Percentiles rank a stretch among this genome's conserved stretches.
These are phyloP conservation scores for Tricholauxania praeusta DNA, from an alignment of 2,888 invertebrate genomes.

Conservation along the genomic window DNA sequence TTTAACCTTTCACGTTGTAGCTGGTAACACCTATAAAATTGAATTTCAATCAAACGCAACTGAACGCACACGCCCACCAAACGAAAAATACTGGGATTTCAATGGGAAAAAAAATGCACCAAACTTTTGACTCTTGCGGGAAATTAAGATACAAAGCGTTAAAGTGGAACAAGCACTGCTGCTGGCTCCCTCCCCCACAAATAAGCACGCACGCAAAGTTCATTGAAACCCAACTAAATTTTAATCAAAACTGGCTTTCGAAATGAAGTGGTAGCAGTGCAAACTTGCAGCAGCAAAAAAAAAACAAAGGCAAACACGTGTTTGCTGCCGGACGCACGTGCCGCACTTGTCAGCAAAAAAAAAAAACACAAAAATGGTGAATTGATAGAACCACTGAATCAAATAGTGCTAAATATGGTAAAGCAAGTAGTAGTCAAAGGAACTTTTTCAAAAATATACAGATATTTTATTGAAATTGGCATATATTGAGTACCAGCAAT, in stretches of 20 bases:
- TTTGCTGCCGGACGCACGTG: constrained; percentile 5
- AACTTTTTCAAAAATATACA: too few relatives aligned
- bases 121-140: constrained; percentile 23
- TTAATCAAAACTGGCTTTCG: background rate
- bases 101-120: background rate
- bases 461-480: too few relatives aligned
- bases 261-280: background rate
- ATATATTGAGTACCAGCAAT: too few relatives aligned
- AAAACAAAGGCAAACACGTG: constrained; percentile 1
- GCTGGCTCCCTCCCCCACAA: background rate
- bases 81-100: background rate
- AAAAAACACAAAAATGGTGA: background rate
- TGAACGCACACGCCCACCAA: background rate
- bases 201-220: background rate
- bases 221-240: background rate
- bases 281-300: background rate
- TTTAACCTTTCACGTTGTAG: constrained; percentile 11
- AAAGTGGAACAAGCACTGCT: constrained; percentile 10
- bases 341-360: constrained; percentile 13
- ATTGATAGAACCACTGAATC: too few relatives aligned
- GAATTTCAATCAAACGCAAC: constrained; percentile 14
- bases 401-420: too few relatives aligned
- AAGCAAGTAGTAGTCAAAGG: too few relatives aligned
- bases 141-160: constrained; percentile 20
- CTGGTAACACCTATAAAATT: constrained; percentile 18